These are phyloP conservation scores for Platalea minor DNA, from an alignment of 2,797 vertebrate genomes.

Conservation along the genomic window DNA sequence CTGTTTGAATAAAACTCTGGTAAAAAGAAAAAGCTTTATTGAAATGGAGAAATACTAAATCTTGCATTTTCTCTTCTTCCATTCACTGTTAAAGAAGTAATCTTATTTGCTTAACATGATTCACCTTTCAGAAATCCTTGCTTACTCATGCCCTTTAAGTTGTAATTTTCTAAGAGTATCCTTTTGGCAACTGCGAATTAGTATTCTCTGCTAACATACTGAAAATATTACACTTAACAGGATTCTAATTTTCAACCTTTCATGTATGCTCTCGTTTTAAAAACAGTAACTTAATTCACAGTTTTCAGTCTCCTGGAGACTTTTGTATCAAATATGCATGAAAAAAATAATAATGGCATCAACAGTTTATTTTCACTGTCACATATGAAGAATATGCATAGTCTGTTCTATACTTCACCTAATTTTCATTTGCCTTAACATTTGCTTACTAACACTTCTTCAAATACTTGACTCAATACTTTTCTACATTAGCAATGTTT, in stretches of 20 bases:
- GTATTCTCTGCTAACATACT: not conserved
- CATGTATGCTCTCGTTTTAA: not conserved
- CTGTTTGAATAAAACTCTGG: not conserved
- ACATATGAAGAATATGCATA: not conserved
- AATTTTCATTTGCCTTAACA: not conserved
- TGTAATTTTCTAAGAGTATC: not conserved
- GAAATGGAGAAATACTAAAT: not conserved
- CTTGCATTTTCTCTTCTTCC: not conserved
- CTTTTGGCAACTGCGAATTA: not conserved
- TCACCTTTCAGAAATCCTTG: not conserved
- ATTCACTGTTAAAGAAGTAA: not conserved
- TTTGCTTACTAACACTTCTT: not conserved
- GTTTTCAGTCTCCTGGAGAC: not conserved
- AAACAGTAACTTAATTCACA: not conserved
- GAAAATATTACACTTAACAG: not conserved
- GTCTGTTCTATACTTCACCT: not conserved
- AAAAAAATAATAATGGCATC: not conserved
- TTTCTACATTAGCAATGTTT: not conserved
- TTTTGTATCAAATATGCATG: not conserved
- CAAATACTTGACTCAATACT: not conserved
- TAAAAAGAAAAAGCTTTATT: not conserved
- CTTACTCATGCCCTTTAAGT: not conserved
- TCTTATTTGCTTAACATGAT: not conserved
- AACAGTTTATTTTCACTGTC: not conserved
- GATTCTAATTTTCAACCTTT: not conserved